These are phyloP conservation scores for Drosophila baimaii DNA, from an alignment of 1,140 invertebrate genomes.

Conservation along the genomic window DNA sequence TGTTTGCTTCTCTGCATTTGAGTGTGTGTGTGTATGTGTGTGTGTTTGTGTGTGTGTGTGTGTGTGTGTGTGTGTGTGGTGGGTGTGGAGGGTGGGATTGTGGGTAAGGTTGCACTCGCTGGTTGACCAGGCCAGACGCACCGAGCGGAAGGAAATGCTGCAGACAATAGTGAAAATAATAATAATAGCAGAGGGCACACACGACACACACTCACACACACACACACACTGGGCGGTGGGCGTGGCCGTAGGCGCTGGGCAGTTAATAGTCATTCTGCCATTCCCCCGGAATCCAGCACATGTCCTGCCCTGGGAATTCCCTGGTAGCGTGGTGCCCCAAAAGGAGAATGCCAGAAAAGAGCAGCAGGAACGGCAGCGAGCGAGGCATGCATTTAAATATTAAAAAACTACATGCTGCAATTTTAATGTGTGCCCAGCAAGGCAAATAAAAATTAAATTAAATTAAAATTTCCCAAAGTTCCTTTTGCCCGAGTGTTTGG, in stretches of 20 bases:
- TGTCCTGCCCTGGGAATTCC: slow-evolving; percentile 20
- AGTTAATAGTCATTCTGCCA: slow-evolving; percentile 49
- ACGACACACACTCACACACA: too few species aligned
- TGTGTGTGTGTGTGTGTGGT: neutral
- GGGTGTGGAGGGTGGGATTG: neutral
- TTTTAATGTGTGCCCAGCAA: slow-evolving; percentile 73
- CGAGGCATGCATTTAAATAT: slow-evolving; percentile 68
- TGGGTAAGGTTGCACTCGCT: slow-evolving; percentile 42
- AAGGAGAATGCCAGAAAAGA: neutral
- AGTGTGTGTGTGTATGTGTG: slow-evolving; percentile 1
- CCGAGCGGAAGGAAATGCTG: slow-evolving; percentile 56
- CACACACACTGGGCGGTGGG: slow-evolving; percentile 3
- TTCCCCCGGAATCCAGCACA: slow-evolving; percentile 3
- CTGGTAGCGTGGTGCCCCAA: neutral
- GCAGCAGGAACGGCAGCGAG: neutral
- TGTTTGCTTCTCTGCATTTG: slow-evolving; percentile 21
- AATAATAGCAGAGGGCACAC: slow-evolving; percentile 48
- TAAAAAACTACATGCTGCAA: slow-evolving; percentile 63
- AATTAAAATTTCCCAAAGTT: slow-evolving; percentile 70
- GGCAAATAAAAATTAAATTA: slow-evolving; percentile 76
- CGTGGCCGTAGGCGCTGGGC: slow-evolving; percentile 30
- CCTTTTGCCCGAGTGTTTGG: slow-evolving; percentile 39
- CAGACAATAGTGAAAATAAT: slow-evolving; percentile 70
- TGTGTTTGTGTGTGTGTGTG: neutral
- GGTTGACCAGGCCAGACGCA: slow-evolving; percentile 51